A percentile compares a stretch with the other conserved stretches of the same genome.
Conservation (phyloP, 2,113 vertebrate species). For the Diglossa brunneiventris region DNA sequence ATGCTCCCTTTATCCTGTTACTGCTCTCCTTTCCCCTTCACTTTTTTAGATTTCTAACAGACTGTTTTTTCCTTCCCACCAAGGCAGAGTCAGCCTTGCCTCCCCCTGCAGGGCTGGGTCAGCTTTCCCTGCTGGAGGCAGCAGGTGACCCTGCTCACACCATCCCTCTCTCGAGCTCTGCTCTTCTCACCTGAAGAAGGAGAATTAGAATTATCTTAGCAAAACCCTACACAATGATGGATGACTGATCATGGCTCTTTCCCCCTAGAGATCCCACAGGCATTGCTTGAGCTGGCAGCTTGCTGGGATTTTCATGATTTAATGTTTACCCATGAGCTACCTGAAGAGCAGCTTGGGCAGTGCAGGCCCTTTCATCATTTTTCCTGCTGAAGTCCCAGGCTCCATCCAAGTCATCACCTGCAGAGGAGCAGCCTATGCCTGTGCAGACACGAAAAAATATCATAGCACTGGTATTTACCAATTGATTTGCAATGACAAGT, state of each 20-base stretch:
- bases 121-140: background rate
- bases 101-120: background rate
- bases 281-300: background rate
- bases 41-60: background rate
- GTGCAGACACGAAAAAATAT: background rate
- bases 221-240: background rate
- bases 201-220: background rate
- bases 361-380: background rate
- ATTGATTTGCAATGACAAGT: background rate
- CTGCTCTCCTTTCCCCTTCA: background rate
- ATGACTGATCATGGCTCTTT: background rate
- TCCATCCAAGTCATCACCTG: background rate
- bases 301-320: background rate
- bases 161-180: rapidly evolving
- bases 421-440: background rate
- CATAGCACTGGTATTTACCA: background rate
- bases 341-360: background rate
- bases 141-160: background rate
- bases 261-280: background rate
- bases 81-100: background rate
- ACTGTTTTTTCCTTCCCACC: background rate
- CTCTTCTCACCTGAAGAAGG: background rate
- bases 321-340: background rate
- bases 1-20: background rate
- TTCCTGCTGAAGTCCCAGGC: background rate